These are phyloP conservation scores for Semotilus atromaculatus DNA, from an alignment of 2,797 vertebrate species.

Conservation along the genomic window DNA sequence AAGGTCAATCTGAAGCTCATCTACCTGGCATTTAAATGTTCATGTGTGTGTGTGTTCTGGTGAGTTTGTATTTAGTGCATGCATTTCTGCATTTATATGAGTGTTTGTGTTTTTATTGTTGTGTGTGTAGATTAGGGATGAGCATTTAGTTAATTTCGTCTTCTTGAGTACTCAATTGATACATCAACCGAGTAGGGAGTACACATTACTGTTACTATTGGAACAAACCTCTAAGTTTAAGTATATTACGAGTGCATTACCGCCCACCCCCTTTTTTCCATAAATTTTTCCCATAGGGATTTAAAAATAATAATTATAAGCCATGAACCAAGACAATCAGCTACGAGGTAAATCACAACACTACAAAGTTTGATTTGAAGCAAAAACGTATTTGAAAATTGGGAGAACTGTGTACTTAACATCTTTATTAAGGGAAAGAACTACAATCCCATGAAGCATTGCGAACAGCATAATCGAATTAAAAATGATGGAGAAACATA, in stretches of 20 bases:
- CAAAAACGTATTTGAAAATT: not conserved
- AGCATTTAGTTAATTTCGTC: not conserved
- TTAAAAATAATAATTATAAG: not conserved
- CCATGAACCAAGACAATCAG: not conserved
- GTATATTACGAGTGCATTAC: not conserved
- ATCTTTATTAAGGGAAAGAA: too few species aligned
- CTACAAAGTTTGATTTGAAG: not conserved
- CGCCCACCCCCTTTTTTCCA: not conserved
- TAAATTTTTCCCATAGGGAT: not conserved
- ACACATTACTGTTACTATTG: not conserved
- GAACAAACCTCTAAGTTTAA: not conserved
- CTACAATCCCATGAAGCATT: too few species aligned
- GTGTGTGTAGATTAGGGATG: conserved; percentile 21
- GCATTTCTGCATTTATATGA: conserved; percentile 9
- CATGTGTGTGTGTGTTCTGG: conserved; percentile 26
- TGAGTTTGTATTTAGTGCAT: conserved; percentile 22
- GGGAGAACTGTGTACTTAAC: not conserved
- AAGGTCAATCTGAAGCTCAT: conserved; percentile 46
- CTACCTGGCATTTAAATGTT: conserved; percentile 50
- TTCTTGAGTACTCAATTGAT: not conserved
- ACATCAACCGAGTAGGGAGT: not conserved
- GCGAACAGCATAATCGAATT: too few species aligned
- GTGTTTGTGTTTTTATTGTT: not conserved
- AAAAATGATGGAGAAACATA: not conserved
- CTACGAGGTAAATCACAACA: not conserved